Evolutionary conservation across 2,888 invertebrate species (phyloP), one percentile per base, ranked within the genome.

Genomic region (Ophion costatus): DNA sequence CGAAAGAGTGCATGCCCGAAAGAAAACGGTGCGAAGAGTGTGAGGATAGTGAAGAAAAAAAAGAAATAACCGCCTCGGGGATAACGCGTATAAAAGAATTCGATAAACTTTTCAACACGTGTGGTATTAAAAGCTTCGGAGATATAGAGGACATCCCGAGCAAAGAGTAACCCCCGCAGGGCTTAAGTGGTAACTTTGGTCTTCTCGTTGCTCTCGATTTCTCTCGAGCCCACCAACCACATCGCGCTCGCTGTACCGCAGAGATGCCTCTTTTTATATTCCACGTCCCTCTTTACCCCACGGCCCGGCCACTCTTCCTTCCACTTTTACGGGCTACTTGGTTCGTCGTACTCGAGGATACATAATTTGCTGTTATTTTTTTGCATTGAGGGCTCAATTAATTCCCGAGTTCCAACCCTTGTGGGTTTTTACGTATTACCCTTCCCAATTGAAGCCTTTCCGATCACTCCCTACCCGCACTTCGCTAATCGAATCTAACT

Each of bases 21-120:
- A 74, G 73, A 82, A 86, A 83, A 38, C 78, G n/a, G 57, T n/a
- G 33, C 20, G 14, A 64, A 24, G 24, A 10, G 33, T 29, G 66
- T n/a, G 64, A 29, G 75, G 24, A 61, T 11, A 63, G 67, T 45
- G 17, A 24, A n/a, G 82, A 64, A 63, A 24, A 79, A 64, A 85
- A 82, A 73, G 59, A 81, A 81, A 51, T 17, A 51, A 51, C 51
- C 77, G 71, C 66, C 71, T 71, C 20, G 42, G 78, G 82, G 51
- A 83, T 83, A 67, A 70, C 75, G 78, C 56, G 29, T 74, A 71
- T 73, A 61, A 79, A 84, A 86, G 83, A 83, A 84, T 75, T 84
- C 81, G 83, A 83, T 76, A 73, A 81, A 83, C 79, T 84, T 84
- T 24, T 70, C 61, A 75, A 83, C 78, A 67, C 74, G 51, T 33